phyloP scores from a whole-genome alignment of 92 coral and sea anemone species.

The Desmophyllum pertusum region DNA sequence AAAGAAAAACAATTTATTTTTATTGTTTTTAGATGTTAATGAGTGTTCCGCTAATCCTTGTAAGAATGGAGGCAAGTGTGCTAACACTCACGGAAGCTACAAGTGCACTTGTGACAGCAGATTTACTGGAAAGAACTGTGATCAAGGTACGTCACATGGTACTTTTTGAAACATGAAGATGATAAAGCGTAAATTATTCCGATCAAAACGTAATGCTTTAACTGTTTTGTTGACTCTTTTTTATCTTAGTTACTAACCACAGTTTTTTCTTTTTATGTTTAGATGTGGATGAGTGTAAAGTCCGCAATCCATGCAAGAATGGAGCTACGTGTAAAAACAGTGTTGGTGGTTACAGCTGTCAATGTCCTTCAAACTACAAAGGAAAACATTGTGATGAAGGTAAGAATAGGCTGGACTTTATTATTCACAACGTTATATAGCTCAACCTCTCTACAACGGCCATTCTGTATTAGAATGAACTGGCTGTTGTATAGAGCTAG shows the following conservation, averaged over 20 bases:
- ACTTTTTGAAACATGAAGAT: too few species aligned
- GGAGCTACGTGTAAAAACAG: slow-evolving; percentile 56
- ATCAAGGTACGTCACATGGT: background rate
- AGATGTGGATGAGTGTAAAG: slow-evolving; percentile 52
- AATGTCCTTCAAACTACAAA: slow-evolving; percentile 45
- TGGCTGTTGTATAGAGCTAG: too few species aligned
- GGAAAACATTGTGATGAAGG: slow-evolving; percentile 45
- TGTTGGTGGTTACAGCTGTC: slow-evolving; percentile 54
- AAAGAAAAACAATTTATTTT: background rate
- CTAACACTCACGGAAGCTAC: slow-evolving; percentile 21
- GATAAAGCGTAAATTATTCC: too few species aligned
- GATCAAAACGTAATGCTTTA: too few species aligned
- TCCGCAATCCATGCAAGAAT: slow-evolving; percentile 49
- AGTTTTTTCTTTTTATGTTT: background rate
- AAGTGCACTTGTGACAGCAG: slow-evolving; percentile 17
- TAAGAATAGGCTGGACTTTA: background rate
- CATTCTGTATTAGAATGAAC: too few species aligned
- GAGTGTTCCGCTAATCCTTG: slow-evolving; percentile 34
- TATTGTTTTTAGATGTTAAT: slow-evolving; percentile 25
- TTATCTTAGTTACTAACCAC: too few species aligned
- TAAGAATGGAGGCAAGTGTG: slow-evolving; percentile 30
- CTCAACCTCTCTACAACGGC: too few species aligned
- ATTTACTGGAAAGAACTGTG: slow-evolving; percentile 32
- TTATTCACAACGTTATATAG: background rate
- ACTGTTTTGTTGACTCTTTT: too few species aligned